Evolutionary conservation across 1,140 invertebrate genomes (phyloP).

Genomic region (Dinoponera quadriceps): DNA sequence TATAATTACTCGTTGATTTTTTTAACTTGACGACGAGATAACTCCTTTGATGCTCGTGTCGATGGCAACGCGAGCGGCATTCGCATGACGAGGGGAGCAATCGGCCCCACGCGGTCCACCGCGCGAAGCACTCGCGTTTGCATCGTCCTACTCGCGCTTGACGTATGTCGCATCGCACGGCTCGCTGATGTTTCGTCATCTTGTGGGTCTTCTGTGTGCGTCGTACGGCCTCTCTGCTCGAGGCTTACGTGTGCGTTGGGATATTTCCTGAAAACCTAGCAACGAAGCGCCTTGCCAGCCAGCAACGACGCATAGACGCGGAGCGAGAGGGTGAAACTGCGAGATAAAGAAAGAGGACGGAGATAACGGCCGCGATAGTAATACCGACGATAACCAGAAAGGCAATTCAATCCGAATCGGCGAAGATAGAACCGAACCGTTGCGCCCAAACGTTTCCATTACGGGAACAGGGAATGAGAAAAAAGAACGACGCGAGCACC

Average conservation of each 20-base stretch:
- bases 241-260: constrained; percentile 71
- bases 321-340: constrained; percentile 25
- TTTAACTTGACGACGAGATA: no score
- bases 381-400: constrained; percentile 67
- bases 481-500: constrained; percentile 65
- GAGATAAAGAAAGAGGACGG: constrained; percentile 17
- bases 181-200: constrained; percentile 45
- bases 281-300: constrained; percentile 39
- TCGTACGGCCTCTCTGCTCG: constrained; percentile 78
- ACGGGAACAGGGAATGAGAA: constrained; percentile 71
- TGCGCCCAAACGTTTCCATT: constrained; percentile 78
- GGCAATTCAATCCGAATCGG: constrained; percentile 79
- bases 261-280: constrained; percentile 74
- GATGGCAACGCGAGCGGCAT: no score
- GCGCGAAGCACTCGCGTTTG: constrained; percentile 8
- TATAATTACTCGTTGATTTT: no score
- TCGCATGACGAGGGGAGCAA: no score
- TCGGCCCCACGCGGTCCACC: no score
- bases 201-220: constrained; percentile 80
- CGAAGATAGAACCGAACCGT: constrained; percentile 75
- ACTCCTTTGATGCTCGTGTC: no score
- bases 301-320: constrained; percentile 50
- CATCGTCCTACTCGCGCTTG: background rate
- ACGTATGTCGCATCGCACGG: background rate
- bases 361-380: constrained; percentile 29